phyloP scores from a whole-genome alignment of 1,140 invertebrate species.

The Helicoverpa zea region DNA sequence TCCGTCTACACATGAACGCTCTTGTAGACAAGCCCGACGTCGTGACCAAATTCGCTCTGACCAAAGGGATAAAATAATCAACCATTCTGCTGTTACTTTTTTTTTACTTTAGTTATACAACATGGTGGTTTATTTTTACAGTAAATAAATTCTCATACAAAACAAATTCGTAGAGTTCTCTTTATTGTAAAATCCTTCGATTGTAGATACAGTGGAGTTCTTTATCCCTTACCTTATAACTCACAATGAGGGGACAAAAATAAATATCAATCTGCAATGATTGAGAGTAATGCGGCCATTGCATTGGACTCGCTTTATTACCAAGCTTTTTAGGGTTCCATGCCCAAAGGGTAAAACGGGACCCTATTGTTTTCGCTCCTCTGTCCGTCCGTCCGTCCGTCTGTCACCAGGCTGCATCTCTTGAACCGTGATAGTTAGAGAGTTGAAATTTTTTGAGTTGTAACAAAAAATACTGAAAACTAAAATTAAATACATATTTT shows the following conservation, averaged over 20 bases:
- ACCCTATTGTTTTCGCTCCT: no score
- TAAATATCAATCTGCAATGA: conserved; percentile 32
- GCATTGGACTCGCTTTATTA: conserved; percentile 25
- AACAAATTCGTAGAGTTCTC: conserved; percentile 1
- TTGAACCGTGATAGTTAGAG: no score
- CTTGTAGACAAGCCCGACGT: no score
- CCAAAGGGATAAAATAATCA: not conserved
- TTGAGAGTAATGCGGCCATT: conserved; percentile 26
- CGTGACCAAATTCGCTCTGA: no score
- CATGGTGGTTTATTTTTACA: not conserved
- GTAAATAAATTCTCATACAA: not conserved
- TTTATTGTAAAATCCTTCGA: conserved; percentile 7
- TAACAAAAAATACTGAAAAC: no score
- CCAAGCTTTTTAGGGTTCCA: not conserved
- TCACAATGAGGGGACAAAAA: conserved; percentile 25
- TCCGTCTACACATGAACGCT: no score
- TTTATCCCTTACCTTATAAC: conserved; percentile 18
- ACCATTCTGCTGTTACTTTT: not conserved
- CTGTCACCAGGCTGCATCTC: no score
- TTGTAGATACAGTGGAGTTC: not conserved
- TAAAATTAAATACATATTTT: no score
- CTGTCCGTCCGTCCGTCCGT: no score
- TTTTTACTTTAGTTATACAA: no score
- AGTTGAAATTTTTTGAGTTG: no score
- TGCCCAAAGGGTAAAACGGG: no score